Percentiles rank a stretch among this genome's conserved stretches.
Conservation (phyloP, 2,113 vertebrate species). For the Hippocampus mohnikei region DNA sequence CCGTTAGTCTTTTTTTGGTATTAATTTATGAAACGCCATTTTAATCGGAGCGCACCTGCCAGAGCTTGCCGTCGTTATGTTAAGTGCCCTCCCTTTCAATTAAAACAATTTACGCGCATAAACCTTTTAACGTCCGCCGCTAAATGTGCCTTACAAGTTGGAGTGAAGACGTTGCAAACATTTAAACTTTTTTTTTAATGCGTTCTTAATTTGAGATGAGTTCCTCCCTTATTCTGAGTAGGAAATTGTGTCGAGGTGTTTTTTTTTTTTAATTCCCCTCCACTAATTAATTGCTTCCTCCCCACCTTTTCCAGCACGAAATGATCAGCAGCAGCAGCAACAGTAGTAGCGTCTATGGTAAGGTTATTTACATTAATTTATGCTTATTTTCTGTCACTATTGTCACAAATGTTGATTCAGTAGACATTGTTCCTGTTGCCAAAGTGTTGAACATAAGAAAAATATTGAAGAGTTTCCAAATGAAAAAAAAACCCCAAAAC, state of each 20-base stretch:
- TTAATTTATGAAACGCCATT: neutral
- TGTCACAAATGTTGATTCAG: neutral
- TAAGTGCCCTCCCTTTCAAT: neutral
- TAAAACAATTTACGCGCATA: neutral
- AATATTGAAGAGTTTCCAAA: neutral
- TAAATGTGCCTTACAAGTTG: neutral
- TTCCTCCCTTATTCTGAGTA: too few relatives aligned
- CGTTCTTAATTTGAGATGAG: neutral
- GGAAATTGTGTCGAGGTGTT: neutral
- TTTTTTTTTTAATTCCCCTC: too few relatives aligned
- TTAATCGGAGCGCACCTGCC: neutral
- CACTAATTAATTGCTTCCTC: slow-evolving; percentile 74
- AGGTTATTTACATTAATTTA: slow-evolving; percentile 73
- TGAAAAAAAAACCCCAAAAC: too few relatives aligned
- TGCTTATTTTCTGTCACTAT: neutral
- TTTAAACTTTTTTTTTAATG: neutral
- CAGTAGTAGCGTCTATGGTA: slow-evolving; percentile 89
- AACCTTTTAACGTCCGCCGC: neutral
- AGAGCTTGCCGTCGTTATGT: neutral
- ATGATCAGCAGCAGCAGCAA: slow-evolving; percentile 93
- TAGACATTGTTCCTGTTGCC: neutral
- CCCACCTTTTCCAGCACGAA: slow-evolving; percentile 79
- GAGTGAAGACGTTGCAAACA: neutral
- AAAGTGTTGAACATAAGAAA: neutral
- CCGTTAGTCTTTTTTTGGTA: slow-evolving; percentile 55